A percentile compares a stretch with the other conserved stretches of the same genome.
Evolutionary conservation across 2,113 vertebrate species (phyloP).

Genomic region (Oriolus oriolus): DNA sequence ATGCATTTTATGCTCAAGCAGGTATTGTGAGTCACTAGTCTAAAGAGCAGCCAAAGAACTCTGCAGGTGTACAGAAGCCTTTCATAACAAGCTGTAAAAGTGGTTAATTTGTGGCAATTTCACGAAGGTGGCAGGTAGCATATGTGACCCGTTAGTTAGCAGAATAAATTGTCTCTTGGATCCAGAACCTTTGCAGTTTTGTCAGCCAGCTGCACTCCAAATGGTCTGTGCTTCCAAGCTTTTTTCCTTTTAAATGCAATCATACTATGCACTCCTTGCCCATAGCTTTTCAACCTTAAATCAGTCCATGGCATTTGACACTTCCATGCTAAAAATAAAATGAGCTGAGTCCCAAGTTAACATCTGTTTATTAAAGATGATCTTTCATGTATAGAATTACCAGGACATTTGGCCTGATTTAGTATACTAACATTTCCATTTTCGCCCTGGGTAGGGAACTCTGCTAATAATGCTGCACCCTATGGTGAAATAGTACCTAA

Average conservation of each 20-base stretch:
- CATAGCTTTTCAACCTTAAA: background rate
- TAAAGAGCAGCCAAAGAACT: background rate
- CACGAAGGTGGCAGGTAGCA: background rate
- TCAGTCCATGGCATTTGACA: constrained; percentile 19
- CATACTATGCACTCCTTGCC: background rate
- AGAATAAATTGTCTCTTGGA: background rate
- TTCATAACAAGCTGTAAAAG: background rate
- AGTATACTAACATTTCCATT: constrained; percentile 64
- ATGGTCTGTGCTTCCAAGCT: background rate
- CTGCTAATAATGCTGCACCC: constrained; percentile 15
- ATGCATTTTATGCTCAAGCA: background rate
- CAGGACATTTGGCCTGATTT: constrained; percentile 62
- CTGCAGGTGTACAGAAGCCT: background rate
- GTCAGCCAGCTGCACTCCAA: background rate
- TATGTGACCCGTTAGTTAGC: background rate
- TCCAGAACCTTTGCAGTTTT: background rate
- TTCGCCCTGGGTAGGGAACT: constrained; percentile 25
- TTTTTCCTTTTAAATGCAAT: background rate
- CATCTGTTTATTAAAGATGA: constrained; percentile 64
- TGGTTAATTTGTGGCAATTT: background rate
- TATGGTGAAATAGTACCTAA: constrained; percentile 67
- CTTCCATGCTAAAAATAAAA: constrained; percentile 28
- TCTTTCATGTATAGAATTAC: constrained; percentile 53
- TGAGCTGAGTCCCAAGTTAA: constrained; percentile 38
- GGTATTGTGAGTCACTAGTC: background rate